Evolutionary conservation across 2,113 vertebrate species (phyloP).

Genomic region (Chunga burmeisteri): DNA sequence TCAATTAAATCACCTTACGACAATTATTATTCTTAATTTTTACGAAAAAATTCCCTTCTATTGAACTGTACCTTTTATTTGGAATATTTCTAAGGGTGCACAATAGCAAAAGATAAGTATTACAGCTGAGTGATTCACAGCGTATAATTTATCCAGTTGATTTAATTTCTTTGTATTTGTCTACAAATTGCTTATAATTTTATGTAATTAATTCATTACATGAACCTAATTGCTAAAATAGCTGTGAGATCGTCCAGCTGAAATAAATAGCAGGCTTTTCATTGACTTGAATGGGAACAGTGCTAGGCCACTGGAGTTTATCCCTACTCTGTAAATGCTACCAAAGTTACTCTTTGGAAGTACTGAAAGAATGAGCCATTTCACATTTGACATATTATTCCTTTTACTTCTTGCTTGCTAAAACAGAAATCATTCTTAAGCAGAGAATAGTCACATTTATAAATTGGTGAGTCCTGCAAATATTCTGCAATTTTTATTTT

Average conservation of each 20-base stretch:
- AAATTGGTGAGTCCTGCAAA: background rate
- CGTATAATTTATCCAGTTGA: slow-evolving; percentile 18
- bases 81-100: background rate
- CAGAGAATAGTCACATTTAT: background rate
- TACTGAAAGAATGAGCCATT: background rate
- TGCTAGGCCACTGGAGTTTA: background rate
- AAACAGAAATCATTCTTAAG: background rate
- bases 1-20: background rate
- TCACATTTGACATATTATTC: background rate
- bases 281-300: background rate
- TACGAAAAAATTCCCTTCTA: background rate
- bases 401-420: background rate
- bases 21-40: background rate
- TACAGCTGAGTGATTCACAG: background rate
- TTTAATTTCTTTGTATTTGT: slow-evolving; percentile 33
- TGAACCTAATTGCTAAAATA: slow-evolving; percentile 27
- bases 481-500: background rate
- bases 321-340: background rate
- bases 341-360: background rate
- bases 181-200: slow-evolving; percentile 23
- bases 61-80: background rate
- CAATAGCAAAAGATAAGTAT: background rate
- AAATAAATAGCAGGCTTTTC: background rate
- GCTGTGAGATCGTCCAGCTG: background rate
- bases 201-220: slow-evolving; percentile 13